A percentile compares a stretch with the other conserved stretches of the same genome.
Conservation (phyloP, 2,797 vertebrate species). For the Pteronotus mesoamericanus region DNA sequence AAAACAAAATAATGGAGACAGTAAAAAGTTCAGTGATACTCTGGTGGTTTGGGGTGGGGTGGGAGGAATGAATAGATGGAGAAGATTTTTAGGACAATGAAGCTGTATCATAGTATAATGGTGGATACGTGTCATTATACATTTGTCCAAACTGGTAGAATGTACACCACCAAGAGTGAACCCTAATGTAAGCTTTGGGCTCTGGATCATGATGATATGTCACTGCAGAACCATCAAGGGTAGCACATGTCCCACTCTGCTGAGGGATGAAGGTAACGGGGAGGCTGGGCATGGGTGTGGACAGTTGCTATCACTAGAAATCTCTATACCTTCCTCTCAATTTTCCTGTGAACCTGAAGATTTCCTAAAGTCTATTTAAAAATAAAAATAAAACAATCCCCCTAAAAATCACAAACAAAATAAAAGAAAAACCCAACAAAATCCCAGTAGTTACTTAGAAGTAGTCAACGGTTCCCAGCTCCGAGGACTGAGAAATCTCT, state of each 20-base stretch:
- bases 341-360: not conserved
- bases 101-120: not conserved
- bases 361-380: not conserved
- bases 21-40: not conserved
- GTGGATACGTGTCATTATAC: not conserved
- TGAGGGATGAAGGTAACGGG: fast-evolving
- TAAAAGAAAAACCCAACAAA: not conserved
- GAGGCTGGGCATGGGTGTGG: fast-evolving
- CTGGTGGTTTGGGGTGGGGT: not conserved
- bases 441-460: not conserved
- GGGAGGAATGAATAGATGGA: not conserved
- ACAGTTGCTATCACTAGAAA: not conserved
- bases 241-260: not conserved
- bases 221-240: not conserved
- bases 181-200: not conserved
- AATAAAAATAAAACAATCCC: not conserved
- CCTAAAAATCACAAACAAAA: not conserved
- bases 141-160: not conserved
- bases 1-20: not conserved
- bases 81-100: not conserved
- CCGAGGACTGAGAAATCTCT: not conserved
- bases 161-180: not conserved
- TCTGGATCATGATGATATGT: not conserved
- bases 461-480: not conserved
- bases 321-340: not conserved